These are phyloP conservation scores for Panopea generosa DNA, from an alignment of 2,888 invertebrate genomes.

Conservation along the genomic window DNA sequence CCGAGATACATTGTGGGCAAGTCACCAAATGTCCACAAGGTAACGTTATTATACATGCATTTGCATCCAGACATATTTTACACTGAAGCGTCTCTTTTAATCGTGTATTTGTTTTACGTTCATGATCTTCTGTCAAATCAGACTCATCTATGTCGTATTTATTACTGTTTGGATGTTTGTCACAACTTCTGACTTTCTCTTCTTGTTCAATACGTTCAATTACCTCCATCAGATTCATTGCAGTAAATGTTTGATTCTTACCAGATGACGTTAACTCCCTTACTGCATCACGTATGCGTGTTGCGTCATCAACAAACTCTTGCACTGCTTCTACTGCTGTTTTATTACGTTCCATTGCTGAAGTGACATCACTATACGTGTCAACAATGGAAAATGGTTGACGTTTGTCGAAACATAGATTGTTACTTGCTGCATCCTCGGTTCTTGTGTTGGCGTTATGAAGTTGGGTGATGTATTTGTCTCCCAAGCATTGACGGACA, in stretches of 20 bases:
- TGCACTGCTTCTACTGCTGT: background rate
- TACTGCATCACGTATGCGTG: background rate
- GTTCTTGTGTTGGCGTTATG: background rate
- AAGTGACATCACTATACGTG: too few species aligned
- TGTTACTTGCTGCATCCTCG: background rate
- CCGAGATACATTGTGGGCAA: slow-evolving; percentile 35
- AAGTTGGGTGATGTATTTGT: background rate
- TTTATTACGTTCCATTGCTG: background rate
- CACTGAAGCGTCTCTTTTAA: slow-evolving; percentile 29
- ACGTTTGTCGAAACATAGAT: too few species aligned
- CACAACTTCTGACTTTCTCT: background rate
- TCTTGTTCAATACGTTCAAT: slow-evolving; percentile 7
- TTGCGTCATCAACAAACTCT: background rate
- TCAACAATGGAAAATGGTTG: too few species aligned
- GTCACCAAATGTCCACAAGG: slow-evolving; percentile 47
- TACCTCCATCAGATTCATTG: background rate
- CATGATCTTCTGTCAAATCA: background rate
- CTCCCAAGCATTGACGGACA: slow-evolving; percentile 16
- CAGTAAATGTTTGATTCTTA: background rate
- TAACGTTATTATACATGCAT: slow-evolving; percentile 37
- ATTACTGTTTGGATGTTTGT: background rate
- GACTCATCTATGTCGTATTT: background rate
- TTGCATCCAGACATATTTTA: slow-evolving; percentile 40
- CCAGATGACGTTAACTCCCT: background rate
- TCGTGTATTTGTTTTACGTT: background rate